Percentiles rank a stretch among this genome's conserved stretches.
Evolutionary conservation across 1,140 invertebrate species (phyloP).

Genomic region (Cotesia vestalis): DNA sequence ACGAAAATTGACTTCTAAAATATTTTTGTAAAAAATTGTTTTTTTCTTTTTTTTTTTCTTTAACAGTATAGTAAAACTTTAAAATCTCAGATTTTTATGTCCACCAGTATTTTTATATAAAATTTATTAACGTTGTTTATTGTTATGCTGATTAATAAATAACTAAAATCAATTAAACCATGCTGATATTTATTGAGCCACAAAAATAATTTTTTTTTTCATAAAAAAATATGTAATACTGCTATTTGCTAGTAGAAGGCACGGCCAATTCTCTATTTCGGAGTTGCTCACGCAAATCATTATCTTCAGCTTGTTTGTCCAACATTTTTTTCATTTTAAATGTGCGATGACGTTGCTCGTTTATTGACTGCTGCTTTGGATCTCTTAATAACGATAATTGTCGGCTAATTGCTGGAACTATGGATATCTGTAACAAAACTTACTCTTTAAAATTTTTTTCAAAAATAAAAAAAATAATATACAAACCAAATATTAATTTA

Average conservation of each 20-base stretch:
- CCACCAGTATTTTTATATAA: no score
- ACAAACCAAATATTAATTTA: not conserved
- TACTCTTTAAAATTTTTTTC: not conserved
- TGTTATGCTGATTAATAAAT: conserved; percentile 8
- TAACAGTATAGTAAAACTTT: no score
- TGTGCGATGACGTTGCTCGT: conserved; percentile 42
- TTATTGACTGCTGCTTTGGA: not conserved
- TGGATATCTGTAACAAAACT: conserved; percentile 50
- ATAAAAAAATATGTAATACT: no score
- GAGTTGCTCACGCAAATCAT: conserved; percentile 40
- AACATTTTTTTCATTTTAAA: conserved; percentile 51
- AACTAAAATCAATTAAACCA: not conserved
- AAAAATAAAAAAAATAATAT: conserved; percentile 20
- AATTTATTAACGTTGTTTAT: not conserved
- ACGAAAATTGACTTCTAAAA: no score
- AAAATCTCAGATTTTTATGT: no score
- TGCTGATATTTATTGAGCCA: not conserved
- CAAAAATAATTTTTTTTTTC: not conserved
- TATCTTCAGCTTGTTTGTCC: conserved; percentile 48
- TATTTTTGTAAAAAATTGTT: no score
- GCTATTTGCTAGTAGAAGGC: conserved; percentile 41
- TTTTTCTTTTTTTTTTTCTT: no score
- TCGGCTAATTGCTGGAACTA: conserved; percentile 60
- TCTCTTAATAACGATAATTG: conserved; percentile 47
- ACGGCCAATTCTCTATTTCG: conserved; percentile 32